phyloP scores from a whole-genome alignment of 2,797 vertebrate species.

The Enteromius radiatus region DNA sequence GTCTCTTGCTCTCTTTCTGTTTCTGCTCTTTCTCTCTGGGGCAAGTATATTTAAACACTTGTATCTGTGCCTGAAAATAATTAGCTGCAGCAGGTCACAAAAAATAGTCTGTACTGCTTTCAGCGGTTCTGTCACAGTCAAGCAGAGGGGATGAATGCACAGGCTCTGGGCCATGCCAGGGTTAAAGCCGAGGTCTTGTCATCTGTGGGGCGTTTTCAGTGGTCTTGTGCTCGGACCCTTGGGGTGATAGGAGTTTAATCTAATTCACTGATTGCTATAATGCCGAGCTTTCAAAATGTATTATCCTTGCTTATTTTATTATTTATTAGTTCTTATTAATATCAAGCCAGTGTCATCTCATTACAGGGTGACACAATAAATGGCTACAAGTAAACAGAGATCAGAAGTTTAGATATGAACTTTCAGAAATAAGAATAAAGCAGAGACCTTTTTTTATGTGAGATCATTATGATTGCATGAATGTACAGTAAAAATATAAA shows the following conservation, averaged over 20 bases:
- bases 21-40: conserved; percentile 20
- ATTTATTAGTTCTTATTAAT: conserved; percentile 3
- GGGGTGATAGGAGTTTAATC: conserved; percentile 42
- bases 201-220: conserved; percentile 58
- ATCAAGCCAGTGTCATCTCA: conserved; percentile 35
- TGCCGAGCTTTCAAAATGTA: conserved; percentile 36
- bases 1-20: not conserved
- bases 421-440: not conserved
- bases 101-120: conserved; percentile 43
- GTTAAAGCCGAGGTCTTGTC: conserved; percentile 42
- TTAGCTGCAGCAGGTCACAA: conserved; percentile 39
- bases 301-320: not conserved
- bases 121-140: conserved; percentile 17
- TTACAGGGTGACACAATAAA: not conserved
- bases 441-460: not conserved
- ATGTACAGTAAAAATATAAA: not conserved
- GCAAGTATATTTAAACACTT: conserved; percentile 36
- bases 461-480: not conserved
- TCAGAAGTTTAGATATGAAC: conserved; percentile 47
- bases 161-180: not conserved
- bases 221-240: conserved; percentile 52
- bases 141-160: not conserved
- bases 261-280: conserved; percentile 71
- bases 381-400: not conserved
- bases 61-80: conserved; percentile 44